Base-by-base conservation (phyloP, 2,888 invertebrate genomes). In the Clistopyga incitator region DNA sequence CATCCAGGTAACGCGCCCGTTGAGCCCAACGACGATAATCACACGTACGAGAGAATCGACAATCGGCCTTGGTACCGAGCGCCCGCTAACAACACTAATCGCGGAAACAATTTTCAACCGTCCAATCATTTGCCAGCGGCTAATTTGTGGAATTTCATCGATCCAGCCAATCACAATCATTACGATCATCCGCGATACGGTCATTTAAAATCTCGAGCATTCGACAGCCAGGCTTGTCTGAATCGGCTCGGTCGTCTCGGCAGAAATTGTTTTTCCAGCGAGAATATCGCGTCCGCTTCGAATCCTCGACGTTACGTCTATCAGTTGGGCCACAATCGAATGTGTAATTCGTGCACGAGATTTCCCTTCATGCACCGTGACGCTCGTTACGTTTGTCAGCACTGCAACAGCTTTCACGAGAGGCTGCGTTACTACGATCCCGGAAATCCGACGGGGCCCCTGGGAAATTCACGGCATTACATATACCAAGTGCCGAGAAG, bases 211-310 rank as follows among this genome's bases (percentile, higher is more conserved):
- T 84, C 89, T 0, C 80, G 74, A 3, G 38, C 50, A 2, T 25
- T 80, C n/a, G 75, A 78, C 25, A 89, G 85, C 68, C 90, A 90
- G 6, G 88, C 90, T 6, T 90, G 89, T 38, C 89, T 91, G 6
- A 90, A 86, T 81, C 88, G 90, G 6, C 65, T 91, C 8, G 88
- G 88, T 25, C 88, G 91, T 50, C 85, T 92, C 42, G 92, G 92
- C 13, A 87, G 92, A 11, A 92, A 92, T 75, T 92, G 92, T 78
- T 92, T 92, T 61, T 92, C 92, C 6, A 91, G 91, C n/a, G 92
- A 92, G 59, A 92, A 92, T 52, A 91, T 92, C 50, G 89, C 91
- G n/a, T 89, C 89, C 10, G 90, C 91, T 0, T 88, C 90, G 15
- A 90, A 88, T 52, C 87, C 81, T 3, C 59, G 90, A 72, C 88